Base-by-base conservation (phyloP, 2,797 vertebrate genomes). In the Phalanger gymnotis region DNA sequence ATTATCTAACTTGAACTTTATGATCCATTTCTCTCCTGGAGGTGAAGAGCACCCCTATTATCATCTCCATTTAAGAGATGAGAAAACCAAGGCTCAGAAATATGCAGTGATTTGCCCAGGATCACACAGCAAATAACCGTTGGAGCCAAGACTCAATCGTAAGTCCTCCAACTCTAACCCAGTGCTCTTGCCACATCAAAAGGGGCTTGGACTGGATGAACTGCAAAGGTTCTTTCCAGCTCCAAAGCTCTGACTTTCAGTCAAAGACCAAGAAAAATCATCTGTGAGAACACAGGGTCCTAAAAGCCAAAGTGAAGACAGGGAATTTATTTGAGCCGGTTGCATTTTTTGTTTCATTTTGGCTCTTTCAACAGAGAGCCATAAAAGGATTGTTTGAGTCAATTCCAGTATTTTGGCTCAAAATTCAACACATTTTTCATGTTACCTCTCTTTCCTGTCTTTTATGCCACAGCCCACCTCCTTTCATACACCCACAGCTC, bases 281-380 rank as follows among this genome's bases (percentile, higher is more conserved):
- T 87, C 40, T 87, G 73, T 87, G 73, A 92, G 90, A 94, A 94
- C 66, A 56, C 94, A 12, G 34, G 92, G 61, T 25, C 94, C 95
- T 81, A 90, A 96, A 96, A 93, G 89, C 6, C 28, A 0, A 73
- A 96, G 94, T 94, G 94, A 93, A 90, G 94, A 92, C 73, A 97
- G 95, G 93, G 95, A 94, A 95, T 81, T 92, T 87, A 87, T 87
- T 87, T 87, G 73, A 19, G 73, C 73, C 51, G 73, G 40, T 87
- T 28, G 25, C 19, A 87, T 87, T 87, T 87, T 73, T 34, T 81
- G n/a, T 25, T 81, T 81, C 19, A 81, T 25, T 81, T 51, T 87
- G 40, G 73, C 40, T 87, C 73, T 51, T 51, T 87, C 73, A 87
- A 87, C 40, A 51, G 40, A 87, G 25, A 51, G 40, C 25, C 73